A percentile compares a stretch with the other conserved stretches of the same genome.
These are phyloP conservation scores for Ophiothrix spiculata DNA, from an alignment of 35 echinoderm and acorn worm genomes.

Conservation along the genomic window DNA sequence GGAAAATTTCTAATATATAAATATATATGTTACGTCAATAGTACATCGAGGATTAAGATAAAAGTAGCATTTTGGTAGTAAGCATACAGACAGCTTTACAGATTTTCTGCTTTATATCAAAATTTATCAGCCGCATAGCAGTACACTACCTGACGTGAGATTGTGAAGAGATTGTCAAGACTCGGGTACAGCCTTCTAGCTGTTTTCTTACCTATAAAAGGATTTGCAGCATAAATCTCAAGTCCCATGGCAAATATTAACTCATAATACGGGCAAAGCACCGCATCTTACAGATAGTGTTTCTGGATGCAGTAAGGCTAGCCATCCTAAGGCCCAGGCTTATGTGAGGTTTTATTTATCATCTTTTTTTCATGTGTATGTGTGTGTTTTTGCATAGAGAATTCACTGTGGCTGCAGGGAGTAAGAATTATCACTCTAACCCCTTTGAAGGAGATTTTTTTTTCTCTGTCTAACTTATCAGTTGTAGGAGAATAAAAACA, in stretches of 20 bases:
- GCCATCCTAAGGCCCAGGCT: neutral
- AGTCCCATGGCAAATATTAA: neutral
- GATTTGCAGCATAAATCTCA: neutral
- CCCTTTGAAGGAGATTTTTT: neutral
- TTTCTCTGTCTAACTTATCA: neutral
- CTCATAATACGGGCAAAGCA: slow-evolving; percentile 8
- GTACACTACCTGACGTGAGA: neutral
- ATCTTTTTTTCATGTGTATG: neutral
- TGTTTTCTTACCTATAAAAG: slow-evolving; percentile 16
- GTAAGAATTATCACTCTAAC: neutral
- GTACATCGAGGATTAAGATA: neutral
- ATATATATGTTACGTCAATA: neutral
- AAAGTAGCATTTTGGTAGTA: neutral
- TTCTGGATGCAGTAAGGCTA: neutral
- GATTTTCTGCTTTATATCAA: neutral
- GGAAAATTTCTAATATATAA: neutral
- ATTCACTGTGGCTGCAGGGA: neutral
- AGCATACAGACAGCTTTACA: neutral
- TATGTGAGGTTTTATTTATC: neutral
- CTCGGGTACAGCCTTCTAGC: neutral
- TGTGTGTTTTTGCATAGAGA: slow-evolving; percentile 5
- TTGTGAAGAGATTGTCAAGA: neutral
- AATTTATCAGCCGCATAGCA: neutral
- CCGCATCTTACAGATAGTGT: neutral
- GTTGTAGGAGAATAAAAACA: too few relatives aligned